Percentiles rank a stretch among this genome's conserved stretches.
Evolutionary conservation across 1,140 invertebrate species (phyloP).

Genomic region (Leptinotarsa defecta): DNA sequence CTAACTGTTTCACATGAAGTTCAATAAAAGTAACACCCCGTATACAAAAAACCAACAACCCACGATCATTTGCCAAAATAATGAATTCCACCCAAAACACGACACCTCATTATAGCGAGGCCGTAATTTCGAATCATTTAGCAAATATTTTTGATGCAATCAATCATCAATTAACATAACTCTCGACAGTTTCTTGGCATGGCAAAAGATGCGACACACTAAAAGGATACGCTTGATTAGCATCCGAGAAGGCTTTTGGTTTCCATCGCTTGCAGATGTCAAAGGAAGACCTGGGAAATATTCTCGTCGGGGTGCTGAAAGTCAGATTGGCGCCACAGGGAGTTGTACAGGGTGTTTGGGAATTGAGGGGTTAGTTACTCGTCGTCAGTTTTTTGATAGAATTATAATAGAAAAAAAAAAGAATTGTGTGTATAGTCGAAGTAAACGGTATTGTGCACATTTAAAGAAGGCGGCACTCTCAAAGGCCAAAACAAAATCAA

Average conservation of each 20-base stretch:
- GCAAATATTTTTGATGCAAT: constrained; percentile 13
- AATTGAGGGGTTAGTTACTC: too few species aligned
- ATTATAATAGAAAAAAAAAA: too few species aligned
- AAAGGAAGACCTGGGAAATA: constrained; percentile 8
- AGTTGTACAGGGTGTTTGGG: background rate
- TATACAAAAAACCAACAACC: too few species aligned
- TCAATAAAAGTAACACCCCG: too few species aligned
- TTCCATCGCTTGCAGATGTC: constrained; percentile 25
- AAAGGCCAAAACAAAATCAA: too few species aligned
- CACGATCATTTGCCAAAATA: background rate
- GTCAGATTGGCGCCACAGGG: background rate
- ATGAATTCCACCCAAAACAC: background rate
- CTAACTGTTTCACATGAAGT: too few species aligned
- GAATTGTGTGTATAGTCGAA: too few species aligned
- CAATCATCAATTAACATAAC: constrained; percentile 27
- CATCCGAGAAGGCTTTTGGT: background rate
- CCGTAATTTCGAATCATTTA: background rate
- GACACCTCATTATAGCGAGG: background rate
- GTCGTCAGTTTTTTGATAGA: too few species aligned
- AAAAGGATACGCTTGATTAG: constrained; percentile 33
- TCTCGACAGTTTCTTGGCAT: constrained; percentile 15
- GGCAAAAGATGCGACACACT: constrained; percentile 19
- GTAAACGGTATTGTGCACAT: too few species aligned
- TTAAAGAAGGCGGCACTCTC: too few species aligned
- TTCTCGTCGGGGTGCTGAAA: constrained; percentile 1